A percentile compares a stretch with the other conserved stretches of the same genome.
These are phyloP conservation scores for Berghia stephanieae DNA, from an alignment of 1,140 invertebrate genomes.

Conservation along the genomic window DNA sequence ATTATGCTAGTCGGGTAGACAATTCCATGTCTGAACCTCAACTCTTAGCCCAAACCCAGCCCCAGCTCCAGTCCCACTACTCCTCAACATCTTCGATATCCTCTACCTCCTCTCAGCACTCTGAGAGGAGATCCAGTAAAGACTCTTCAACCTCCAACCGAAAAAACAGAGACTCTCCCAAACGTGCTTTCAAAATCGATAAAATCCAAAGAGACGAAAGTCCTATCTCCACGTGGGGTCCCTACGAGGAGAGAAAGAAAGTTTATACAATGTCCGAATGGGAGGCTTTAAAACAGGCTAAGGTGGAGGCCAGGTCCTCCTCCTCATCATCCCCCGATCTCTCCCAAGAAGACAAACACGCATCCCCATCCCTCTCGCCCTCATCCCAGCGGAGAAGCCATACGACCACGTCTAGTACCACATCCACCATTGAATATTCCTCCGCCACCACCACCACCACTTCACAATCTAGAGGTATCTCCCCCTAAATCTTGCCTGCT, in stretches of 20 bases:
- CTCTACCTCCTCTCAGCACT: too few relatives aligned
- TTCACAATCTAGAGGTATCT: constrained; percentile 24
- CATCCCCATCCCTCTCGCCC: not conserved
- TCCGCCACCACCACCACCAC: constrained; percentile 25
- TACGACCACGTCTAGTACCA: not conserved
- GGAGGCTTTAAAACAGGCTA: constrained; percentile 57
- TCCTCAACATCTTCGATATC: too few relatives aligned
- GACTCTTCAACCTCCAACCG: too few relatives aligned
- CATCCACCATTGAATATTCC: not conserved
- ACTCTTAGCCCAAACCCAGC: too few relatives aligned
- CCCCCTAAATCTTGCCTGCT: too few relatives aligned
- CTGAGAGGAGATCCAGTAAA: too few relatives aligned
- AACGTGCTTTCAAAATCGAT: too few relatives aligned
- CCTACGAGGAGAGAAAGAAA: constrained; percentile 60
- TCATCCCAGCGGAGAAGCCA: constrained; percentile 2
- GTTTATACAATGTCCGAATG: constrained; percentile 63
- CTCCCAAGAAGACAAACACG: constrained; percentile 17
- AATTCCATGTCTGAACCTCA: too few relatives aligned
- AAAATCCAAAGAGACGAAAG: constrained; percentile 38
- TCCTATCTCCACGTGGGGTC: constrained; percentile 43
- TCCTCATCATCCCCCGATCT: constrained; percentile 26
- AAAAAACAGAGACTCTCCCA: too few relatives aligned
- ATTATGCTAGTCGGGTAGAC: too few relatives aligned
- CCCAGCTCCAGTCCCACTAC: too few relatives aligned
- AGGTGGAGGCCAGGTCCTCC: constrained; percentile 32